Evolutionary conservation across 1,140 invertebrate species (phyloP).

Genomic region (Drosophila sp.): DNA sequence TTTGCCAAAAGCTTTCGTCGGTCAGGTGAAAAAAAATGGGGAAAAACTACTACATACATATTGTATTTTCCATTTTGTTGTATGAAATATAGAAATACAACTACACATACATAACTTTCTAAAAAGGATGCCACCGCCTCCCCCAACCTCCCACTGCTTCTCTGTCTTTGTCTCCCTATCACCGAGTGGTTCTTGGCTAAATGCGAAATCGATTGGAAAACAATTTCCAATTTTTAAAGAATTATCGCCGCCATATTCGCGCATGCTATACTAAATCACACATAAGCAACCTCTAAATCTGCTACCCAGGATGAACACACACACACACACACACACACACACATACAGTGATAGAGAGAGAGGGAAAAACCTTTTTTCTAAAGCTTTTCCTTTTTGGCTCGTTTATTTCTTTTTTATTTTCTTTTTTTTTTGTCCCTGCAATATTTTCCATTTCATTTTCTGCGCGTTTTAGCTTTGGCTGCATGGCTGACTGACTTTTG

Average conservation of each 20-base stretch:
- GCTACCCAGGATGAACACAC: slow-evolving; percentile 53
- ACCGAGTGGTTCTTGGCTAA: slow-evolving; percentile 57
- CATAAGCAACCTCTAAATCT: slow-evolving; percentile 83
- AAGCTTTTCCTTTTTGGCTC: slow-evolving; percentile 73
- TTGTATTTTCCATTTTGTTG: slow-evolving; percentile 56
- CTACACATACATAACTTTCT: slow-evolving; percentile 50
- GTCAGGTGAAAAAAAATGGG: slow-evolving; percentile 58
- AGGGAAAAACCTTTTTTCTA: slow-evolving; percentile 57
- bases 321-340: slow-evolving; percentile 28
- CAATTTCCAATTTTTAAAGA: slow-evolving; percentile 83
- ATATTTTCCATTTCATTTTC: slow-evolving; percentile 82
- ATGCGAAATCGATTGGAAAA: slow-evolving; percentile 83
- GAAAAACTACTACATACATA: background rate
- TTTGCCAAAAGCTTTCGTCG: slow-evolving; percentile 64
- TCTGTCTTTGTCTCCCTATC: slow-evolving; percentile 5
- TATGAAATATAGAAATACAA: slow-evolving; percentile 55
- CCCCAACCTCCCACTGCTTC: background rate
- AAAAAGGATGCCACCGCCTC: slow-evolving; percentile 53
- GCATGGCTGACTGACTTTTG: slow-evolving; percentile 65
- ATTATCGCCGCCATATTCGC: slow-evolving; percentile 83
- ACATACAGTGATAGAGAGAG: slow-evolving; percentile 16
- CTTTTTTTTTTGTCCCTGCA: slow-evolving; percentile 51
- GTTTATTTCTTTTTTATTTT: slow-evolving; percentile 78
- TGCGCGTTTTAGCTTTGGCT: slow-evolving; percentile 78
- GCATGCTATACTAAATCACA: slow-evolving; percentile 82